phyloP scores from a whole-genome alignment of 2,113 vertebrate genomes.

The Micromys minutus region DNA sequence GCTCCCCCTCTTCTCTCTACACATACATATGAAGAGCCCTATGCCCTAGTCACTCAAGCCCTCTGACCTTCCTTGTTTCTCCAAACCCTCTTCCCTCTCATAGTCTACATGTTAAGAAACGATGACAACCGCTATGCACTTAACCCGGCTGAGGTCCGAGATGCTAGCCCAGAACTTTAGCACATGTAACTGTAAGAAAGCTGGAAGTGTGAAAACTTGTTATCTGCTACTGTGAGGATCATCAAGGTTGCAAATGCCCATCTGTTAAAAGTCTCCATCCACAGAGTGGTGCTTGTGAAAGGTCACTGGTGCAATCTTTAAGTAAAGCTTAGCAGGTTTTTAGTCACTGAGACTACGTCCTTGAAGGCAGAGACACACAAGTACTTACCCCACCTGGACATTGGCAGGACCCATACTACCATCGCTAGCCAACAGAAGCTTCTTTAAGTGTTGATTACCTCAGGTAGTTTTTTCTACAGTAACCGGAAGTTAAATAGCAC shows the following conservation, averaged over 20 bases:
- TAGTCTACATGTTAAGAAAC: background rate
- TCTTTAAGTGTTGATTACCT: background rate
- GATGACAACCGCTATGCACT: fast-evolving
- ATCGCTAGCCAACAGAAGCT: background rate
- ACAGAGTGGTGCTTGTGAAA: background rate
- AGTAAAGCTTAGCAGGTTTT: background rate
- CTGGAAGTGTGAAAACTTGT: background rate
- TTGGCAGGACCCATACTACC: background rate
- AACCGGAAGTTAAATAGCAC: background rate
- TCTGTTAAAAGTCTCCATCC: too few relatives aligned
- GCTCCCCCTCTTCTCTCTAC: too few relatives aligned
- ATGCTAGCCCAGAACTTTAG: too few relatives aligned
- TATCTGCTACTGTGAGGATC: background rate
- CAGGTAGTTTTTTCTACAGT: background rate
- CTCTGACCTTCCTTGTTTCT: background rate
- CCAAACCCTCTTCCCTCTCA: background rate
- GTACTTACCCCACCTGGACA: background rate
- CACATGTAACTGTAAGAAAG: background rate
- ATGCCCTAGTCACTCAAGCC: fast-evolving
- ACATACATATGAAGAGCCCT: background rate
- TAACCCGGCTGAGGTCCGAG: background rate
- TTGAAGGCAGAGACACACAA: background rate
- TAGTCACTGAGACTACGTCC: too few relatives aligned
- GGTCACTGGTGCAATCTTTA: background rate
- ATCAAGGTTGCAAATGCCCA: background rate